A percentile compares a stretch with the other conserved stretches of the same genome.
These are phyloP conservation scores for Apamea anceps DNA, from an alignment of 2,888 invertebrate species.

Conservation along the genomic window DNA sequence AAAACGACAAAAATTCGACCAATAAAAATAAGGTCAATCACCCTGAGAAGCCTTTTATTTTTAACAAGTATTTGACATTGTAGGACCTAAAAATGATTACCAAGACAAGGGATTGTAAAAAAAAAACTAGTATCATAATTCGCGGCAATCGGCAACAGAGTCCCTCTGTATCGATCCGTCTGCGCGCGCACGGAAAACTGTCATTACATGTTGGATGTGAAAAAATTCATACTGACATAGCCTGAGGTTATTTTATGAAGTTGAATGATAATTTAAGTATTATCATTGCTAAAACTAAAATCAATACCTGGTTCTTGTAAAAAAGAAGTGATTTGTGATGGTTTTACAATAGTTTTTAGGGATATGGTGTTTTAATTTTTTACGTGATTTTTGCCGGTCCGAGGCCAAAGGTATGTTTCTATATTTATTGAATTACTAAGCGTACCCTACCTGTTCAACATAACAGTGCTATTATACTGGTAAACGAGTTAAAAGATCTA, in stretches of 20 bases:
- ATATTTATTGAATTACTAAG: constrained; percentile 50
- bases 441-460: neutral
- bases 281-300: constrained; percentile 36
- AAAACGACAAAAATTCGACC: too few relatives aligned
- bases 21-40: neutral
- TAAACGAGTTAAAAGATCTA: neutral
- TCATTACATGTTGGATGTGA: constrained; percentile 77
- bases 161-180: constrained; percentile 76
- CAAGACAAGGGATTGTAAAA: too few relatives aligned
- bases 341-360: constrained; percentile 40
- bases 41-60: neutral
- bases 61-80: neutral
- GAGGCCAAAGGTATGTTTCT: constrained; percentile 49
- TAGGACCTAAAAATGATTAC: neutral
- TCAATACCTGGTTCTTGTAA: constrained; percentile 21
- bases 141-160: constrained; percentile 49
- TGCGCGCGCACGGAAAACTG: constrained; percentile 84
- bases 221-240: constrained; percentile 75
- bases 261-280: constrained; percentile 54
- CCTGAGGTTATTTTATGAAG: constrained; percentile 73
- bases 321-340: constrained; percentile 45
- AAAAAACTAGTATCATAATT: constrained; percentile 38
- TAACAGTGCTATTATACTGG: neutral
- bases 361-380: constrained; percentile 55
- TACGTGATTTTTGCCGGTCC: constrained; percentile 54